Percentiles rank a stretch among this genome's conserved stretches.
phyloP scores from a whole-genome alignment of 2,888 invertebrate genomes.

The Phortica okadai region DNA sequence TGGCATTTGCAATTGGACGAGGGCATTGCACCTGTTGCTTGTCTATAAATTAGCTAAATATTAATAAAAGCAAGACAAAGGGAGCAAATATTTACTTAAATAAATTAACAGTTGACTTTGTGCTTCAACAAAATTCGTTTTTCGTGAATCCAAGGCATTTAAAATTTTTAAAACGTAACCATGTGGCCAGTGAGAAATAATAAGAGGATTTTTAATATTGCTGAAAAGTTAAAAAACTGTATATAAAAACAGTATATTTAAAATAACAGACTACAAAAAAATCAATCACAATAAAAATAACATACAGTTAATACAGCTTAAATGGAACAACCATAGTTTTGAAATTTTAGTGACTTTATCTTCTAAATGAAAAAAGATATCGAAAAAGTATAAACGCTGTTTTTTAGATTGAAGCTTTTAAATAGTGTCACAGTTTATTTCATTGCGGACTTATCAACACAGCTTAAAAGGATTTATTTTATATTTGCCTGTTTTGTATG shows the following conservation, averaged over 20 bases:
- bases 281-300: not conserved
- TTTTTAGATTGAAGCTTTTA: too few relatives aligned
- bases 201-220: conserved; percentile 80
- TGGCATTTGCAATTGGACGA: conserved; percentile 82
- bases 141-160: conserved; percentile 88
- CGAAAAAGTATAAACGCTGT: too few relatives aligned
- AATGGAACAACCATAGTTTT: too few relatives aligned
- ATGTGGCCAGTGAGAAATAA: conserved; percentile 78
- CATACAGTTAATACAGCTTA: not conserved
- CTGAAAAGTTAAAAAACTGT: conserved; percentile 56
- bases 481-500: too few relatives aligned
- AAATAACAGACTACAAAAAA: not conserved
- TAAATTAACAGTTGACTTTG: conserved; percentile 86
- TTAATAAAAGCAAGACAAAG: too few relatives aligned
- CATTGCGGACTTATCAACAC: too few relatives aligned
- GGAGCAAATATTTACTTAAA: conserved; percentile 79
- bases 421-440: too few relatives aligned
- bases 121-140: conserved; percentile 82
- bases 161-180: conserved; percentile 90
- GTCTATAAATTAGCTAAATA: conserved; percentile 73
- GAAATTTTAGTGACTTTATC: too few relatives aligned
- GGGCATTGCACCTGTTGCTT: conserved; percentile 82
- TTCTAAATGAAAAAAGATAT: too few relatives aligned
- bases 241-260: not conserved
- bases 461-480: too few relatives aligned